Conservation (phyloP, 1,140 invertebrate genomes). For the Ceratosolen solmsi region DNA sequence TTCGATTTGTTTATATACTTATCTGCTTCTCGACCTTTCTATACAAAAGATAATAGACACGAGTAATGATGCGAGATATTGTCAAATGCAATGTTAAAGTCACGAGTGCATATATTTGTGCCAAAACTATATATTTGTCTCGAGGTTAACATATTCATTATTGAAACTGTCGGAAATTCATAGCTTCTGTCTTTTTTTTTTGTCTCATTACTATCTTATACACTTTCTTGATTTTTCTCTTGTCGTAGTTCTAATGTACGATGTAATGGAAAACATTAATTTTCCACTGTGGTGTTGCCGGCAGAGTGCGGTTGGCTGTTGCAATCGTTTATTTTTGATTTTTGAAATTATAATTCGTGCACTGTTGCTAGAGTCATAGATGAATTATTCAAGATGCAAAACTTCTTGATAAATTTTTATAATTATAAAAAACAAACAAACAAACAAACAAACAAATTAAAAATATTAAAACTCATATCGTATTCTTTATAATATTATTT, state of each 20-base stretch:
- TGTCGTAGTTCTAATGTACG: not conserved
- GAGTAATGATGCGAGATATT: not conserved
- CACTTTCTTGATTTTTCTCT: not conserved
- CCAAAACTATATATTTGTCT: conserved; percentile 47
- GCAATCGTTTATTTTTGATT: too few species aligned
- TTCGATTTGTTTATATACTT: not conserved
- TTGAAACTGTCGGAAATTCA: conserved; percentile 28
- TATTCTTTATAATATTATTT: too few species aligned
- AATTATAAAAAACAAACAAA: too few species aligned
- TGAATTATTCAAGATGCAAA: too few species aligned
- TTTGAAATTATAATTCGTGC: too few species aligned
- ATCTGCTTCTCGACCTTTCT: too few species aligned
- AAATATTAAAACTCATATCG: too few species aligned
- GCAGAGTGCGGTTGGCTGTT: not conserved
- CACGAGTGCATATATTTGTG: conserved; percentile 30
- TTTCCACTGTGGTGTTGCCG: not conserved
- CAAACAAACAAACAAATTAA: too few species aligned
- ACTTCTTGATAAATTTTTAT: too few species aligned
- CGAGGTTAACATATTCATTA: conserved; percentile 49
- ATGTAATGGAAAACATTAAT: too few species aligned
- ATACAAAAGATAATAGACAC: too few species aligned
- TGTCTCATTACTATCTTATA: not conserved
- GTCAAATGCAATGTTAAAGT: not conserved
- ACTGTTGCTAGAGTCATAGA: too few species aligned
- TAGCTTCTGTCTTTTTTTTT: conserved; percentile 23